Evolutionary conservation across 2,113 vertebrate species (phyloP).

Genomic region (Felis catus): DNA sequence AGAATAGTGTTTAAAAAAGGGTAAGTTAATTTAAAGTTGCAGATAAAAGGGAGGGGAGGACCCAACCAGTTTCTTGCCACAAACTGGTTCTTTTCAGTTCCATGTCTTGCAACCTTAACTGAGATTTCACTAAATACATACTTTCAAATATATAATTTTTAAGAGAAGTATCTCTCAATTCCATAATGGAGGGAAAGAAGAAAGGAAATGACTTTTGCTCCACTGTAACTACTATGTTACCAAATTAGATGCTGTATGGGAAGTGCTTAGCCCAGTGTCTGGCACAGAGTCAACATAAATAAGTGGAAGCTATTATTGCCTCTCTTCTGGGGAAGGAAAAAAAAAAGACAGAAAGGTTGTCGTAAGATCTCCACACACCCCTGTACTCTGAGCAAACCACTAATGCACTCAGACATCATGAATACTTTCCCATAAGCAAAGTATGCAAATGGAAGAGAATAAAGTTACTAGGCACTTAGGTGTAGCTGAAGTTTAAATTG

Average conservation of each 20-base stretch:
- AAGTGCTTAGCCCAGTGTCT: background rate
- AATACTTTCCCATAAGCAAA: background rate
- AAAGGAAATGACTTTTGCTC: background rate
- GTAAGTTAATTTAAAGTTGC: background rate
- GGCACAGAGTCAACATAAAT: background rate
- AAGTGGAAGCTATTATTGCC: background rate
- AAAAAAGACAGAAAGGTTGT: background rate
- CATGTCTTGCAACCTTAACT: background rate
- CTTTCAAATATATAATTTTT: background rate
- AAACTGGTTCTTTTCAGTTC: background rate
- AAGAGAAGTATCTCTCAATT: background rate
- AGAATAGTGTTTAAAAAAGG: background rate
- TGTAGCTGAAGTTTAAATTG: background rate
- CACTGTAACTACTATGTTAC: background rate
- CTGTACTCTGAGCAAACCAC: background rate
- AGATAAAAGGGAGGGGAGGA: background rate
- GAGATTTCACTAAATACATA: background rate
- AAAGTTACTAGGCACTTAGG: background rate
- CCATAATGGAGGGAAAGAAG: background rate
- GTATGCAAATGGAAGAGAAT: background rate
- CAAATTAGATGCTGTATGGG: background rate
- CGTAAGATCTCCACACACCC: background rate
- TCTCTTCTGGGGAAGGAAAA: background rate
- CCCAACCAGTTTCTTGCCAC: background rate
- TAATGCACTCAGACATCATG: background rate